Evolutionary conservation across 2,797 vertebrate species (phyloP).

Genomic region (Pampus argenteus): DNA sequence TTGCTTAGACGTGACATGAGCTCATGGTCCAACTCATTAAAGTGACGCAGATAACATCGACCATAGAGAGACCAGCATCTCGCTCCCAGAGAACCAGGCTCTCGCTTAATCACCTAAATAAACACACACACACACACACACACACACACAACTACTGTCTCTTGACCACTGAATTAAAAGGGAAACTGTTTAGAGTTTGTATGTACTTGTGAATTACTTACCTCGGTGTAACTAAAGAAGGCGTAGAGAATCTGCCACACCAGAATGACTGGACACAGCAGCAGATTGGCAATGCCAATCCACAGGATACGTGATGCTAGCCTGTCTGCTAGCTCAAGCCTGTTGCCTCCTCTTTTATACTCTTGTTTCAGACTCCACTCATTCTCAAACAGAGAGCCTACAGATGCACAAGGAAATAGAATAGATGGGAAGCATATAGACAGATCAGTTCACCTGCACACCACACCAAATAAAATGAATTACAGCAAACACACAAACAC

Average conservation of each 20-base stretch:
- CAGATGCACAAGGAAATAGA: not conserved
- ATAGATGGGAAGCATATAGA: not conserved
- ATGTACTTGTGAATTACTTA: slow-evolving; percentile 23
- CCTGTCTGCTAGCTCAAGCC: slow-evolving; percentile 94
- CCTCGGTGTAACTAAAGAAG: slow-evolving; percentile 98
- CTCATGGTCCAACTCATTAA: slow-evolving; percentile 98
- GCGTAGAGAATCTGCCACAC: slow-evolving; percentile 99
- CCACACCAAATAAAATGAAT: not conserved
- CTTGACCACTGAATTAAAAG: not conserved
- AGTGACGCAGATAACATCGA: slow-evolving; percentile 97
- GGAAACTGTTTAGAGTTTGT: not conserved
- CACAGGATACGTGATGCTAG: slow-evolving; percentile 96
- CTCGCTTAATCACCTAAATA: slow-evolving; percentile 91
- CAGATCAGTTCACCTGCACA: not conserved
- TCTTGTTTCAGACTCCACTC: slow-evolving; percentile 97
- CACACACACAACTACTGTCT: slow-evolving; percentile 5
- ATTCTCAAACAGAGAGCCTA: slow-evolving; percentile 95
- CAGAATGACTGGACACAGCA: slow-evolving; percentile 96
- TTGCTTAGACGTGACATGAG: slow-evolving; percentile 97
- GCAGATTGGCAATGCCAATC: slow-evolving; percentile 97
- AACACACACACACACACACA: not conserved
- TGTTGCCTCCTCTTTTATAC: slow-evolving; percentile 94
- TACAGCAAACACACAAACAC: slow-evolving; percentile 21
- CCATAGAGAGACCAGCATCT: slow-evolving; percentile 99
- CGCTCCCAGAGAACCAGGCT: slow-evolving; percentile 96